Evolutionary conservation across 2,113 vertebrate species (phyloP).

Genomic region (Dendrocopos noguchii): DNA sequence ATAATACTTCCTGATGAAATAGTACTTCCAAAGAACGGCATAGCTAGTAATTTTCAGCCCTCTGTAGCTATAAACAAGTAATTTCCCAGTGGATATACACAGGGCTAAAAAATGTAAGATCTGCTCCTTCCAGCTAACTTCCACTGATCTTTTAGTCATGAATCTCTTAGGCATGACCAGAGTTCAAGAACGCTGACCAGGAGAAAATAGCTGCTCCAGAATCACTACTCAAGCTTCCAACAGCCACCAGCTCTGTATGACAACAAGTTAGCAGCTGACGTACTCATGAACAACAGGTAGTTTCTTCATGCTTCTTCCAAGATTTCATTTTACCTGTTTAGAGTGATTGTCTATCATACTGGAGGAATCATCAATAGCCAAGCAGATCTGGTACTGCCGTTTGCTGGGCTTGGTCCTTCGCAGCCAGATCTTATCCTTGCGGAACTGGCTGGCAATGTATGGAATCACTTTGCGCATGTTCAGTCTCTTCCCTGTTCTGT

Average conservation of each 20-base stretch:
- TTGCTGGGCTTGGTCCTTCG: conserved; percentile 97
- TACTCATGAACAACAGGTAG: rapidly evolving
- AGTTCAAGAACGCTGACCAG: not conserved
- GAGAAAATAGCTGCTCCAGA: not conserved
- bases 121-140: not conserved
- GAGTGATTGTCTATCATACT: conserved; percentile 99
- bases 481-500: conserved; percentile 93
- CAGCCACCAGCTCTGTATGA: not conserved
- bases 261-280: not conserved
- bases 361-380: conserved; percentile 96
- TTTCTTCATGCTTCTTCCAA: not conserved
- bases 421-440: conserved; percentile 99
- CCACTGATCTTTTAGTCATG: not conserved
- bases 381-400: conserved; percentile 95
- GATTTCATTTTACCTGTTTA: conserved; percentile 86
- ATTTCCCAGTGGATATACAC: not conserved
- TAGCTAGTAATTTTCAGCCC: not conserved
- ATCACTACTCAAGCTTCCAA: not conserved
- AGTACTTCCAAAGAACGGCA: not conserved
- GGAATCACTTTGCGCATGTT: conserved; percentile 99
- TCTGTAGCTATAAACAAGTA: not conserved
- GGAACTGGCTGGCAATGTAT: conserved; percentile 96
- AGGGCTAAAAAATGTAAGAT: not conserved
- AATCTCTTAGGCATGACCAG: not conserved
- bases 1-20: not conserved